phyloP scores from a whole-genome alignment of 2,797 vertebrate genomes.

The Natrix natrix region DNA sequence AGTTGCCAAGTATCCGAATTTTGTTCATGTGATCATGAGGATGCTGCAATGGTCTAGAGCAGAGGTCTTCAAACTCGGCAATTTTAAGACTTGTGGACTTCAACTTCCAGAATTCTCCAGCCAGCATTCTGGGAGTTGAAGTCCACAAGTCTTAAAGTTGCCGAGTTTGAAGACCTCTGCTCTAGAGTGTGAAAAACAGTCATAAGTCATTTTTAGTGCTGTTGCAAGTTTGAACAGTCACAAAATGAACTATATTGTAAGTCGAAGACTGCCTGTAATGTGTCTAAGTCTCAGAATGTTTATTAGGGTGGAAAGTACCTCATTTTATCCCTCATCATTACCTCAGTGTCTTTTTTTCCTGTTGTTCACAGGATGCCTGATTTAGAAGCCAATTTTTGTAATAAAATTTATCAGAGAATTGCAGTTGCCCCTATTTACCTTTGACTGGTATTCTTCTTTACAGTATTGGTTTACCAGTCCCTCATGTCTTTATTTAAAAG shows the following conservation, averaged over 20 bases:
- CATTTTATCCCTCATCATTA: neutral
- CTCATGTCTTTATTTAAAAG: neutral
- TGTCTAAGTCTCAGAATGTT: neutral
- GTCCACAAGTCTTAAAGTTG: no score
- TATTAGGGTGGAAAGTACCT: neutral
- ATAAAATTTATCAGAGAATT: conserved; percentile 46
- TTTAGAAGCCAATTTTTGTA: conserved; percentile 40
- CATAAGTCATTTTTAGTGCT: neutral
- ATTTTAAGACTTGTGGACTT: no score
- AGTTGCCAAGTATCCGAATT: neutral
- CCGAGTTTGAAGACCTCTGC: no score
- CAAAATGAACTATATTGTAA: neutral
- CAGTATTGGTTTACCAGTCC: neutral
- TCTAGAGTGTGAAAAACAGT: neutral
- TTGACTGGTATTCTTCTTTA: neutral
- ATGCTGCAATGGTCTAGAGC: neutral
- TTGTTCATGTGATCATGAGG: neutral
- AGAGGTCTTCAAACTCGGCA: no score
- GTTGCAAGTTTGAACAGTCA: neutral
- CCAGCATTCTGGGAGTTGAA: no score
- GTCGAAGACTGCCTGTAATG: neutral
- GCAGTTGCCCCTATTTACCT: conserved; percentile 34
- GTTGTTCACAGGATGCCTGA: conserved; percentile 35
- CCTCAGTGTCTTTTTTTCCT: neutral
- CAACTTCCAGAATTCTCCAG: no score